phyloP scores from a whole-genome alignment of 2,888 invertebrate genomes.

The Euzetes globulus region DNA sequence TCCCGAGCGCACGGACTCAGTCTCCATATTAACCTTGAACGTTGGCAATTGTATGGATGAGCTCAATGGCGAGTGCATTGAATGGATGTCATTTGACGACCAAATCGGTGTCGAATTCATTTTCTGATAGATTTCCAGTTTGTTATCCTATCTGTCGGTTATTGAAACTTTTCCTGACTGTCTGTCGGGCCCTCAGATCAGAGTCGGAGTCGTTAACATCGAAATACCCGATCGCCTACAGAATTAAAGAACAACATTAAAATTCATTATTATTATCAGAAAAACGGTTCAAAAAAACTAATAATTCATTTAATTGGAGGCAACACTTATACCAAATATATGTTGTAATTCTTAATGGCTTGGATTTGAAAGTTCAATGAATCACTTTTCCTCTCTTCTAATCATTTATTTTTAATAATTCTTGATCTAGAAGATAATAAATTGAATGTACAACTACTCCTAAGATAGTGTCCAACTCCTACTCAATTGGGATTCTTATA shows the following conservation, averaged over 20 bases:
- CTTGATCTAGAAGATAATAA: not conserved
- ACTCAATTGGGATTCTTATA: not conserved
- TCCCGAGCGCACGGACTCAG: constrained; percentile 80
- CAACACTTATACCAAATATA: no score
- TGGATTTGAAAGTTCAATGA: no score
- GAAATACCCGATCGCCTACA: constrained; percentile 6
- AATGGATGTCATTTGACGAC: not conserved
- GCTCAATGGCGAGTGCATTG: not conserved
- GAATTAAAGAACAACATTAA: not conserved
- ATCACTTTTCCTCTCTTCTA: no score
- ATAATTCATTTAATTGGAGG: no score
- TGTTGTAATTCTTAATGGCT: no score
- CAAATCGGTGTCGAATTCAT: constrained; percentile 8
- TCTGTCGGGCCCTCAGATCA: not conserved
- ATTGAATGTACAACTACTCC: not conserved
- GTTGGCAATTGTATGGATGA: constrained; percentile 22
- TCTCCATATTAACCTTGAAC: constrained; percentile 71
- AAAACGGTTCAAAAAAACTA: no score
- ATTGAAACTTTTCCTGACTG: not conserved
- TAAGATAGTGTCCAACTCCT: not conserved
- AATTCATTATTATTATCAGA: no score
- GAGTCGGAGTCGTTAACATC: no score
- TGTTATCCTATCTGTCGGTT: not conserved
- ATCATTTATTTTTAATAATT: no score
- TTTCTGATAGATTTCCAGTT: no score